Evolutionary conservation across 2,113 vertebrate species (phyloP).

Genomic region (Thermophis baileyi): DNA sequence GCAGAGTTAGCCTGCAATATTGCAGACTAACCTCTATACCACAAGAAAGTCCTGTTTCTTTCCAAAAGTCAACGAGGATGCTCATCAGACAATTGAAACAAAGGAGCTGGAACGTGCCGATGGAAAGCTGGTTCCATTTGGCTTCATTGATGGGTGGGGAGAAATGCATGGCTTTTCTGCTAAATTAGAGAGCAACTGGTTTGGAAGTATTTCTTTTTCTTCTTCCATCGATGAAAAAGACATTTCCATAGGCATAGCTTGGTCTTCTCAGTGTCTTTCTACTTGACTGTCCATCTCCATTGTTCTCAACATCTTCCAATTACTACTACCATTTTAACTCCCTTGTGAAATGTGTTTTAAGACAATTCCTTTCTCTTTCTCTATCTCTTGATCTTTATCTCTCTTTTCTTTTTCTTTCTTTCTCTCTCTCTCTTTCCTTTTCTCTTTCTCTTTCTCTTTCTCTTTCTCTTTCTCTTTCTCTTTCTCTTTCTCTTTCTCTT

Average conservation of each 20-base stretch:
- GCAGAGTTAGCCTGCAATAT: neutral
- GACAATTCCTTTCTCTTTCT: neutral
- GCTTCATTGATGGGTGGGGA: neutral
- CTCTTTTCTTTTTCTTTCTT: neutral
- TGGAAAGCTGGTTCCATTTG: neutral
- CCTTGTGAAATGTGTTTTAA: neutral
- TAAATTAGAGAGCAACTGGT: neutral
- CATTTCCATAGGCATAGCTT: neutral
- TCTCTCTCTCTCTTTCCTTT: neutral
- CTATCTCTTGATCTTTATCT: too few relatives aligned
- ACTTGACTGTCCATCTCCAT: neutral
- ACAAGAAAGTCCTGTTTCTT: neutral
- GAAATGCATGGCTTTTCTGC: neutral
- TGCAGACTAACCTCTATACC: neutral
- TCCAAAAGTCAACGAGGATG: neutral
- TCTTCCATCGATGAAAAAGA: neutral
- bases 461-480: too few relatives aligned
- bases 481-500: too few relatives aligned
- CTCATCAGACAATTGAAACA: neutral
- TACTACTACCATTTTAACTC: neutral
- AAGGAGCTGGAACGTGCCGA: neutral
- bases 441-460: accelerated
- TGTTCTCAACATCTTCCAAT: neutral
- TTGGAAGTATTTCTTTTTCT: neutral
- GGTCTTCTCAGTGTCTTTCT: neutral